Percentiles rank a stretch among this genome's conserved stretches.
Conservation (phyloP, 2,113 vertebrate genomes). For the Marcusenius ussheri region DNA sequence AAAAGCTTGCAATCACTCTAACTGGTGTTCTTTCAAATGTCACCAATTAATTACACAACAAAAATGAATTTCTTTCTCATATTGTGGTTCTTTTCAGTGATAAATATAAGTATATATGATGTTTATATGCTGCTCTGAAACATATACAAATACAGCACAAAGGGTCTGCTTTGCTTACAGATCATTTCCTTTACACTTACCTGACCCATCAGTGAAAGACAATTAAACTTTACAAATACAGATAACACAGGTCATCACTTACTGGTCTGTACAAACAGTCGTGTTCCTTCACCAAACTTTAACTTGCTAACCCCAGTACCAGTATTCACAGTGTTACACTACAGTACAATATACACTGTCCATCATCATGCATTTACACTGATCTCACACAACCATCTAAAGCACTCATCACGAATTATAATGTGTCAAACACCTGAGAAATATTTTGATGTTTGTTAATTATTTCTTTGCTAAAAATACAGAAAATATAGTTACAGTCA, state of each 20-base stretch:
- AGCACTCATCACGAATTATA: background rate
- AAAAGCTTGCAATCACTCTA: background rate
- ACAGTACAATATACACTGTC: conserved; percentile 3
- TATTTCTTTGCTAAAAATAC: background rate
- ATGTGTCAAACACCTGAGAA: background rate
- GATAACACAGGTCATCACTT: background rate
- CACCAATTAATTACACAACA: background rate
- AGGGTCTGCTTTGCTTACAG: background rate
- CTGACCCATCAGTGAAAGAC: background rate
- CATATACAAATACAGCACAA: background rate
- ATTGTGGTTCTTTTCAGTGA: background rate
- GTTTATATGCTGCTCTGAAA: background rate
- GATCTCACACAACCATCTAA: background rate
- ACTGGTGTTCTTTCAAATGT: background rate
- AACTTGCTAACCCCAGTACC: background rate
- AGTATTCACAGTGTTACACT: background rate
- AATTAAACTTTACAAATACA: background rate
- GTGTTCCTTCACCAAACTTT: conserved; percentile 14
- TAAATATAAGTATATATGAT: background rate
- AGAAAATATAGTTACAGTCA: background rate
- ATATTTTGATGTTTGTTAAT: background rate
- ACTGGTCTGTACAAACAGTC: background rate
- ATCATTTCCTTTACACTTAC: background rate
- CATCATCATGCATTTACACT: background rate
- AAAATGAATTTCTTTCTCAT: background rate